Base-by-base conservation (phyloP, 2,797 vertebrate species). In the Siniperca scherzeri region DNA sequence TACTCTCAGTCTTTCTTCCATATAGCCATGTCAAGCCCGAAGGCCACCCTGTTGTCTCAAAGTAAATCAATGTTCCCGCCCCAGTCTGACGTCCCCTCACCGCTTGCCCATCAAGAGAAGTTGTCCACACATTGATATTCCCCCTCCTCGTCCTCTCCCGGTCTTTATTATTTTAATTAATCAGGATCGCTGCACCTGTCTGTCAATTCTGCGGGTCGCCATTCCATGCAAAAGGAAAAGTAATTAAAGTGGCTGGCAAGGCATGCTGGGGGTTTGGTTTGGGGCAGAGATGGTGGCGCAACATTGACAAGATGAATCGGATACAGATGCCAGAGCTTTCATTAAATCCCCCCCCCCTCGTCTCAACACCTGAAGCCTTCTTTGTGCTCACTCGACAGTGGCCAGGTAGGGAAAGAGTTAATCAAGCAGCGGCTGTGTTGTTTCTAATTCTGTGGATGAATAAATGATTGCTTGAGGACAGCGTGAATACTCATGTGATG, bases 131-230 rank as follows among this genome's bases (percentile, higher is more conserved):
- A 81, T 82, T 90, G 90, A 92, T 84, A 91, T 70, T 46, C 91
- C 87, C 80, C 86, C 82, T 78, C 88, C 89, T 80, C 13, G 7
- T 62, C 86, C 80, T 69, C 75, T 71, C 70, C 75, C 27, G 44
- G 33, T 83, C 90, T 94, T 95, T 94, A 94, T 92, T 94, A 93
- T 95, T 95, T 95, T 95, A 96, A 96, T 95, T 96, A 95, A 94
- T 95, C 94, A 95, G 93, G 91, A 94, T 89, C 46, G 78, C 89
- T 92, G 91, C 93, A 94, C 93, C 94, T 95, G 94, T 95, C 95
- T 94, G 93, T 96, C 95, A 96, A 65, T 87, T 86, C 74, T 68
- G 87, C 21, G 86, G 84, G 88, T 93, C 86, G 83, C 89, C 85
- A 76, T 87, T 88, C 82, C 77, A 84, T 62, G 79, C 82, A 87